Evolutionary conservation across 1,140 invertebrate genomes (phyloP), one percentile per base, ranked within the genome.

Genomic region (Eubasilissa regina): DNA sequence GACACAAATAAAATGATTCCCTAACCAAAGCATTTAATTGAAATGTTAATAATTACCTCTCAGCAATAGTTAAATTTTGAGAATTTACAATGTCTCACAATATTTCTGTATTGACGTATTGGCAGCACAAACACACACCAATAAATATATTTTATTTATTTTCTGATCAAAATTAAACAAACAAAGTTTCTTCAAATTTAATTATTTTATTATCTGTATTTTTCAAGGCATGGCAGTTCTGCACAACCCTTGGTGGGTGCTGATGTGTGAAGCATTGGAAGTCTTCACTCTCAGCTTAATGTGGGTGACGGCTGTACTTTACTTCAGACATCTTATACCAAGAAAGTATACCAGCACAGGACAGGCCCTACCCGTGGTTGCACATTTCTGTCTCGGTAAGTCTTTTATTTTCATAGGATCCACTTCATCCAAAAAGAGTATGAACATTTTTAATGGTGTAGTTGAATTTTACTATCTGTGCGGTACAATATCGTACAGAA

Each of bases 291-390:
- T 97, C 80, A 94, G 94, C 75, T 87, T 97, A 13, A 93, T 95
- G 90, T 97, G 95, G 93, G 93, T 96, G 19, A 94, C 95, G 15
- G 93, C 95, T 0, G 92, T 96, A 60, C 90, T 96, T 0, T 96
- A 97, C 84, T 92, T 95, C 84, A 91, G 94, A 58, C 94, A 95
- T 83, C 91, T 97, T 1, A 92, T 96, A 79, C 95, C 96, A 3
- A 88, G 93, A 56, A 94, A 94, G 84, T 92, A 95, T 79, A 94
- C 94, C 0, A 93, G 94, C 35, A 95, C 94, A 17, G 94, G 95
- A 44, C 95, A 97, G 87, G 94, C 95, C 15, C 84, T 96, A 74
- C 93, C 95, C 6, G 94, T 96, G 35, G 91, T 95, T 79, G 92
- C 95, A 47, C 95, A 96, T 86, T 96, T 95, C 85, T 95, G 94